Percentiles rank a stretch among this genome's conserved stretches.
Conservation (phyloP, 2,888 invertebrate genomes). For the Ganaspis brasiliensis region DNA sequence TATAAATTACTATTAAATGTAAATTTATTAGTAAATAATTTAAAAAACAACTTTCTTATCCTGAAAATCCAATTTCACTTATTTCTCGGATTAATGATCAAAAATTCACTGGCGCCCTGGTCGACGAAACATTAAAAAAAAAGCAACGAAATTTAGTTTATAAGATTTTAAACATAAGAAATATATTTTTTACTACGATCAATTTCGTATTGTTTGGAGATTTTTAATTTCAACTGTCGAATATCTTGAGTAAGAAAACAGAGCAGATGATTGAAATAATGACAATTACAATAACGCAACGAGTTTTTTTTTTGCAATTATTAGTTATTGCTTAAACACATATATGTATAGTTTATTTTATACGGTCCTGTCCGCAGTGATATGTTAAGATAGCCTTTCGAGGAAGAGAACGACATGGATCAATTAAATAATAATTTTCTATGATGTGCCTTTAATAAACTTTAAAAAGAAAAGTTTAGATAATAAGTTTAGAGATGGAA, state of each 20-base stretch:
- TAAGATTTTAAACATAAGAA: neutral
- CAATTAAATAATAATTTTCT: slow-evolving; percentile 65
- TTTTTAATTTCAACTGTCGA: slow-evolving; percentile 21
- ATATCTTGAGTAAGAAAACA: neutral
- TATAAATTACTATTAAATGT: no score
- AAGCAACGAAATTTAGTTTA: neutral
- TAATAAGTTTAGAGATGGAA: slow-evolving; percentile 48
- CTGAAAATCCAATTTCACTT: no score
- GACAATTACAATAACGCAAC: slow-evolving; percentile 47
- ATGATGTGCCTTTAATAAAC: slow-evolving; percentile 72
- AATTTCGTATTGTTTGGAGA: slow-evolving; percentile 15
- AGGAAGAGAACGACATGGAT: slow-evolving; percentile 61
- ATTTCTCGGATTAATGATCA: no score
- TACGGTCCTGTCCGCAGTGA: slow-evolving; percentile 73
- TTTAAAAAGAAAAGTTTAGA: slow-evolving; percentile 57
- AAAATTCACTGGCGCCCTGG: no score
- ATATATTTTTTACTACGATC: slow-evolving; percentile 7
- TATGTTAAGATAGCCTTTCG: slow-evolving; percentile 70
- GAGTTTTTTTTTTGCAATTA: slow-evolving; percentile 52
- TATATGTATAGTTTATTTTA: slow-evolving; percentile 62
- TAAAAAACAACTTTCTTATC: no score
- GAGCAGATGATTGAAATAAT: neutral
- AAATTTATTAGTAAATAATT: no score
- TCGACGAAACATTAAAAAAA: no score
- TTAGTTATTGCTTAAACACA: slow-evolving; percentile 54